Percentiles rank a stretch among this genome's conserved stretches.
These are phyloP conservation scores for Grapholita molesta DNA, from an alignment of 1,140 invertebrate genomes.

Conservation along the genomic window DNA sequence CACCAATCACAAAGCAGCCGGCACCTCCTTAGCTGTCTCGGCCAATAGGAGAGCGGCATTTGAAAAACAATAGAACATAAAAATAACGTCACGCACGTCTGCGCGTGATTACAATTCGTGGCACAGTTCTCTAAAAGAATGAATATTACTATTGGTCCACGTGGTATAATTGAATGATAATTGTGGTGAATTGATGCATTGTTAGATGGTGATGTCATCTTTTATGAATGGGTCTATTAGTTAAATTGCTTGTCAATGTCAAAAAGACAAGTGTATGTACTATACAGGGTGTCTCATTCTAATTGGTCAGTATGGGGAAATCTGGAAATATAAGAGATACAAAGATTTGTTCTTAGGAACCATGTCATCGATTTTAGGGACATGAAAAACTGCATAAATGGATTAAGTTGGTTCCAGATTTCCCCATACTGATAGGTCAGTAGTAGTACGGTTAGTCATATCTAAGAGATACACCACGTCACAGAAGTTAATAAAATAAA, in stretches of 20 bases:
- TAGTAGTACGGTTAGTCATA: too few relatives aligned
- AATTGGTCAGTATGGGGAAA: too few relatives aligned
- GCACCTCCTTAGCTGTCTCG: conserved; percentile 49
- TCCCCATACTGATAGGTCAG: too few relatives aligned
- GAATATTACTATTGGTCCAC: conserved; percentile 23
- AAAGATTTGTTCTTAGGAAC: too few relatives aligned
- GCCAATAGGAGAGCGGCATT: conserved; percentile 54
- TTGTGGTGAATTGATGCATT: neutral
- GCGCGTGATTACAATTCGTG: conserved; percentile 41
- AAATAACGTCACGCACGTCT: conserved; percentile 61
- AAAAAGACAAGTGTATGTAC: conserved; percentile 49
- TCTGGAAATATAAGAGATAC: too few relatives aligned
- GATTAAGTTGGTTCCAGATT: too few relatives aligned
- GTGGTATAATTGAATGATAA: neutral
- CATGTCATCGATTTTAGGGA: too few relatives aligned
- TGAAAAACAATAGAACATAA: conserved; percentile 76
- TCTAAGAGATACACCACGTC: too few relatives aligned
- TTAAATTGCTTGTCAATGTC: neutral
- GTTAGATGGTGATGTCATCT: conserved; percentile 20
- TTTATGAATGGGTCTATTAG: conserved; percentile 24
- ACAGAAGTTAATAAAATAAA: too few relatives aligned
- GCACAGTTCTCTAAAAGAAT: conserved; percentile 5
- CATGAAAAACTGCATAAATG: too few relatives aligned
- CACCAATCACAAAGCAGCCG: conserved; percentile 48
- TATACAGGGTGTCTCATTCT: neutral